phyloP scores from a whole-genome alignment of 2,113 vertebrate genomes.

The Corydoras maculifer region DNA sequence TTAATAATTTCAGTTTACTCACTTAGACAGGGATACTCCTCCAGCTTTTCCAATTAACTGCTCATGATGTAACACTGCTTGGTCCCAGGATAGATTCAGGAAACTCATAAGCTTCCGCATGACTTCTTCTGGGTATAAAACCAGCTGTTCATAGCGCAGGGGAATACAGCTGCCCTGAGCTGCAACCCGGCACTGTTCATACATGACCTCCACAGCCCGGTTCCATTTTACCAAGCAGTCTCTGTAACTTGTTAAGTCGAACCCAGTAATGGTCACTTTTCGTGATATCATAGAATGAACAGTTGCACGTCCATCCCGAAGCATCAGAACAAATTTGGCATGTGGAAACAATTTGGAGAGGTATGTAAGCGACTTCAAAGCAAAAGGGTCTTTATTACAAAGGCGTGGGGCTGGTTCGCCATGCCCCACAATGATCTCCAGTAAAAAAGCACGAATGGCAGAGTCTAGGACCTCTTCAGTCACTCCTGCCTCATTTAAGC shows the following conservation, averaged over 20 bases:
- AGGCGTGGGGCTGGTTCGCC: conserved; percentile 88
- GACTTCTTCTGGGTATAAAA: conserved; percentile 87
- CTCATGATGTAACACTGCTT: conserved; percentile 87
- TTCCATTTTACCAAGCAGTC: conserved; percentile 98
- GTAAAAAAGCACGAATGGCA: conserved; percentile 88
- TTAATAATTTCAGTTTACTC: conserved; percentile 55
- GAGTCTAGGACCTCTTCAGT: conserved; percentile 92
- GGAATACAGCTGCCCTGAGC: conserved; percentile 75
- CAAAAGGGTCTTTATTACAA: conserved; percentile 97
- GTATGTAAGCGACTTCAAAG: conserved; percentile 88
- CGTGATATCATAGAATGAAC: conserved; percentile 97
- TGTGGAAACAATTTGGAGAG: conserved; percentile 90
- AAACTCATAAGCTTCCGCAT: conserved; percentile 88
- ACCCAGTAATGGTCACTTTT: conserved; percentile 93
- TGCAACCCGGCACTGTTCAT: conserved; percentile 89
- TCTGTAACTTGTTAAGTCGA: conserved; percentile 89
- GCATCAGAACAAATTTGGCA: conserved; percentile 92
- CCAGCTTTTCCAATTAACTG: conserved; percentile 95
- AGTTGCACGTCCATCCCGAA: conserved; percentile 85
- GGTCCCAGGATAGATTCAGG: conserved; percentile 84
- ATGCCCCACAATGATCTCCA: conserved; percentile 95
- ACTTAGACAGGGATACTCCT: conserved; percentile 96
- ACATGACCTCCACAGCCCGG: conserved; percentile 93
- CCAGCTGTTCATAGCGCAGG: conserved; percentile 87
- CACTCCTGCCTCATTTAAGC: conserved; percentile 89